phyloP scores from a whole-genome alignment of 2,113 vertebrate species.

The Psophia crepitans region DNA sequence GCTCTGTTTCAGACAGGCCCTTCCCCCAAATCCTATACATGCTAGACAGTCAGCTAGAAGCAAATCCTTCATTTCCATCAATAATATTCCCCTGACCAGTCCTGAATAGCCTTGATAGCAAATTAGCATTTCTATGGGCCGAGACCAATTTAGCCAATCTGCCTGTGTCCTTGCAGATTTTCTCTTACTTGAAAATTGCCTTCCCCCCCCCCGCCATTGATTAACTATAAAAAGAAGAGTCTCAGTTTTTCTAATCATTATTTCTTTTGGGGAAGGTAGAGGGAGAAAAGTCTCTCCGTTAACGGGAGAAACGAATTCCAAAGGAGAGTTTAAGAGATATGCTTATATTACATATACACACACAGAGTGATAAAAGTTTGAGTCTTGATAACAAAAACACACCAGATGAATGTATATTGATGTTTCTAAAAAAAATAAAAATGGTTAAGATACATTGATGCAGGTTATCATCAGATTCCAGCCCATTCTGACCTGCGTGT shows the following conservation, averaged over 20 bases:
- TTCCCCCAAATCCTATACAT: slow-evolving; percentile 43
- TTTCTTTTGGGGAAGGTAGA: background rate
- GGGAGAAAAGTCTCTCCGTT: background rate
- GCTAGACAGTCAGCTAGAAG: slow-evolving; percentile 15
- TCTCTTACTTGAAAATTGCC: background rate
- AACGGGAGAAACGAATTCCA: background rate
- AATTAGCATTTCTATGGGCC: slow-evolving; percentile 40
- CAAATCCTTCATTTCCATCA: slow-evolving; percentile 57
- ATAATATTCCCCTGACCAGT: slow-evolving; percentile 56
- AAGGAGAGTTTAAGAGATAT: background rate
- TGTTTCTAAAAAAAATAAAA: background rate
- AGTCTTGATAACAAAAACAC: background rate
- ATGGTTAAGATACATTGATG: background rate
- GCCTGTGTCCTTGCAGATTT: background rate
- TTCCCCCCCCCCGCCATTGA: background rate
- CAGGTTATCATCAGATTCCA: background rate
- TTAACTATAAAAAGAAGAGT: background rate
- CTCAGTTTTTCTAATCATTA: background rate
- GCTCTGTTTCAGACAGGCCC: slow-evolving; percentile 19
- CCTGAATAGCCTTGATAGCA: slow-evolving; percentile 48
- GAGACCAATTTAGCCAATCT: background rate
- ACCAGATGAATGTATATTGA: background rate
- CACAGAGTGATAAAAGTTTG: background rate
- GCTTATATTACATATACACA: background rate
- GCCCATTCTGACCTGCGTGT: background rate